phyloP scores from a whole-genome alignment of 2,113 vertebrate species.

The Dendrocopos noguchii region DNA sequence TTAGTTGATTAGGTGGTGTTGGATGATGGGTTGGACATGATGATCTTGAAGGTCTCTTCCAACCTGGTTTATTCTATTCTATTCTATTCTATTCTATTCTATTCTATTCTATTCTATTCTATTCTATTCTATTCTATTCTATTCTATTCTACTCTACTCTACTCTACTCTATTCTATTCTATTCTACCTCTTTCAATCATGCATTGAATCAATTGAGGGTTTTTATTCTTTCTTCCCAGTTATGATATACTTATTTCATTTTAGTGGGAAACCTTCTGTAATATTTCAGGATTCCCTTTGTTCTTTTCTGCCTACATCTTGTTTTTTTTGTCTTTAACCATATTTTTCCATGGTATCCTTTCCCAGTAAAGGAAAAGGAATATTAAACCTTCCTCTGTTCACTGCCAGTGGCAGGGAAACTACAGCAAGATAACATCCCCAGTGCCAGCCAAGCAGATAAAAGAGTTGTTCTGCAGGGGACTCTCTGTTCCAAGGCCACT shows the following conservation, averaged over 20 bases:
- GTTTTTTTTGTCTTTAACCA: neutral
- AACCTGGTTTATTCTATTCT: no score
- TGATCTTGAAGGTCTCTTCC: no score
- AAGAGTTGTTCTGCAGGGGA: neutral
- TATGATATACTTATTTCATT: neutral
- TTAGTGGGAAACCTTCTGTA: neutral
- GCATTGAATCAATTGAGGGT: neutral
- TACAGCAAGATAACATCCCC: fast-evolving
- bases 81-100: no score
- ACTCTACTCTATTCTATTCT: no score
- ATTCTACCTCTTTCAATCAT: neutral
- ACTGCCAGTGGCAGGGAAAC: neutral
- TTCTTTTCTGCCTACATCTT: neutral
- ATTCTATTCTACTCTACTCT: no score
- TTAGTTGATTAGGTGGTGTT: no score
- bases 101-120: no score
- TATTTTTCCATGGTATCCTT: neutral
- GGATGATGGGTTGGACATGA: no score
- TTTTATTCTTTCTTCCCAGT: neutral
- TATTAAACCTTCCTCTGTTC: neutral
- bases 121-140: no score
- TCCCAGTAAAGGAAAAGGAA: neutral
- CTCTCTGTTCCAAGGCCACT: neutral
- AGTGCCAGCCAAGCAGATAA: neutral
- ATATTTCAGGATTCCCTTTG: neutral